A percentile compares a stretch with the other conserved stretches of the same genome.
These are phyloP conservation scores for Pyrocephalus nanus DNA, from an alignment of 2,797 vertebrate species.

Conservation along the genomic window DNA sequence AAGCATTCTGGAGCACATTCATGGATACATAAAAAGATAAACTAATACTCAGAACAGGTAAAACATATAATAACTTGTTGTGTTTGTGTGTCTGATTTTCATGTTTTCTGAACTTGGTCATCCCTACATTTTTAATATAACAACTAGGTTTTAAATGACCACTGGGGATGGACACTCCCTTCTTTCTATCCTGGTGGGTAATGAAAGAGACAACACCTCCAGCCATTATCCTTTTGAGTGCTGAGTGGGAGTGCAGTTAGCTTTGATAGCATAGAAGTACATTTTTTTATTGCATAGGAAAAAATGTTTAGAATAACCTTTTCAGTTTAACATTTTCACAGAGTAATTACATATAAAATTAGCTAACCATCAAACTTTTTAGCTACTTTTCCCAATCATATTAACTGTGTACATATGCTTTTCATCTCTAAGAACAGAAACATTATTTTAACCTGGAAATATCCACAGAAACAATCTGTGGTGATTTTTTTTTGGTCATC, in stretches of 20 bases:
- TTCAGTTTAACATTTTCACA: conserved; percentile 69
- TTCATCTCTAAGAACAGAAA: conserved; percentile 1
- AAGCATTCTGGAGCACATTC: background rate
- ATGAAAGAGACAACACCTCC: conserved; percentile 78
- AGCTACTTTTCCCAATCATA: conserved; percentile 28
- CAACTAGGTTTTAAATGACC: conserved; percentile 82
- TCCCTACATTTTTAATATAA: conserved; percentile 68
- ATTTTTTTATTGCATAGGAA: conserved; percentile 61
- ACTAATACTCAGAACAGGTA: background rate
- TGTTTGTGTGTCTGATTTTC: conserved; percentile 69
- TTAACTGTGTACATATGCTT: conserved; percentile 30
- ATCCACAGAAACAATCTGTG: background rate
- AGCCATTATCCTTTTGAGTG: conserved; percentile 73
- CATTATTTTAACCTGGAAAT: conserved; percentile 30
- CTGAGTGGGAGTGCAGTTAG: conserved; percentile 75
- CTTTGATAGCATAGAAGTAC: conserved; percentile 65
- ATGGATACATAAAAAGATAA: background rate
- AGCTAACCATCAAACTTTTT: conserved; percentile 49
- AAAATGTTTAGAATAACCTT: conserved; percentile 55
- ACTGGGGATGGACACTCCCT: conserved; percentile 66
- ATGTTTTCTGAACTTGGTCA: conserved; percentile 76
- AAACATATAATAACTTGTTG: background rate
- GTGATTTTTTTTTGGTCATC: background rate
- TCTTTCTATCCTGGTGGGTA: conserved; percentile 74
- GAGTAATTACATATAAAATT: conserved; percentile 70